Evolutionary conservation across 2,888 invertebrate species (phyloP).

Genomic region (Sphinx pinastri): DNA sequence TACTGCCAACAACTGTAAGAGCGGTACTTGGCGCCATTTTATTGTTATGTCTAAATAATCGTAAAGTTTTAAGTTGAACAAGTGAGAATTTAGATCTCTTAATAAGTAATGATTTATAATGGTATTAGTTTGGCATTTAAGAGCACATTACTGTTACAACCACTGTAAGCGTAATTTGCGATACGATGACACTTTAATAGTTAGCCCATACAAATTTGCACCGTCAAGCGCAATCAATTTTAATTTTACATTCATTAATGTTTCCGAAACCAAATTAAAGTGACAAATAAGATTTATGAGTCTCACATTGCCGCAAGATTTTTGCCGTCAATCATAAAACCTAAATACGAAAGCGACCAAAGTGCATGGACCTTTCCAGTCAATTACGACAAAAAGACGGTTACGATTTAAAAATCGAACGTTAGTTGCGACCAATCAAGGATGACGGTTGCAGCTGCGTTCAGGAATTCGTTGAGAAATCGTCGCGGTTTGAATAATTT

Average conservation of each 20-base stretch:
- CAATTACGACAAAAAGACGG: constrained; percentile 45
- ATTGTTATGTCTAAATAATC: background rate
- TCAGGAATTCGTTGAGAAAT: constrained; percentile 82
- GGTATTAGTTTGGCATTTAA: too few species aligned
- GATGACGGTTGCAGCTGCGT: constrained; percentile 76
- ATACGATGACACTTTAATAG: too few species aligned
- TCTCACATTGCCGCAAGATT: background rate
- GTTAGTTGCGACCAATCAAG: constrained; percentile 61
- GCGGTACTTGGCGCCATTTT: constrained; percentile 11
- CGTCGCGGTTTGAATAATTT: constrained; percentile 75
- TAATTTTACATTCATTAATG: too few species aligned
- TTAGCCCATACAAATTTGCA: too few species aligned
- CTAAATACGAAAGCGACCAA: background rate
- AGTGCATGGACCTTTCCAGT: constrained; percentile 19
- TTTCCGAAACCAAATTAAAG: too few species aligned
- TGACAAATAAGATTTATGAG: too few species aligned
- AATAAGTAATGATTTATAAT: too few species aligned
- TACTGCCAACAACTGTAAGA: background rate
- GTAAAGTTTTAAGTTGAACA: background rate
- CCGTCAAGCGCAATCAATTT: too few species aligned
- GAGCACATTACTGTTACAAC: too few species aligned
- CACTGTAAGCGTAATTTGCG: too few species aligned
- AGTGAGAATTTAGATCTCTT: too few species aligned
- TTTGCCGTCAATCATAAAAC: background rate
- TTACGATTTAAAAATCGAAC: constrained; percentile 65